A percentile compares a stretch with the other conserved stretches of the same genome.
phyloP scores from a whole-genome alignment of 2,888 invertebrate species.

The Pollenia labialis region DNA sequence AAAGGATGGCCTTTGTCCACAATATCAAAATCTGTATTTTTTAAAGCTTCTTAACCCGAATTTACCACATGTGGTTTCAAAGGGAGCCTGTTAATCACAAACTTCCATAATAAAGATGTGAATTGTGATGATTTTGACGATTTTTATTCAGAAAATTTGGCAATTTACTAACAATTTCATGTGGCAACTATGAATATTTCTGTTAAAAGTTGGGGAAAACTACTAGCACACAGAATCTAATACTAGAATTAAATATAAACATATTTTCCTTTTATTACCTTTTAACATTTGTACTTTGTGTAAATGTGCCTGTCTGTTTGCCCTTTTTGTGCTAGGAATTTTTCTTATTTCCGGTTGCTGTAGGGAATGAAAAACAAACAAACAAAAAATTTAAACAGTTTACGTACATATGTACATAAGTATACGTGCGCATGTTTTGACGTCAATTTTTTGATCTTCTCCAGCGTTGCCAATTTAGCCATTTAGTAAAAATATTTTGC shows the following conservation, averaged over 20 bases:
- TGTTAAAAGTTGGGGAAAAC: conserved; percentile 9
- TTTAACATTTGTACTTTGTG: conserved; percentile 17
- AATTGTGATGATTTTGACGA: no score
- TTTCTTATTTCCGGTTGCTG: conserved; percentile 69
- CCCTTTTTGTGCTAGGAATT: conserved; percentile 56
- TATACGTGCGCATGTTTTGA: background rate
- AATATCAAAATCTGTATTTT: no score
- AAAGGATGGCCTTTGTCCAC: no score
- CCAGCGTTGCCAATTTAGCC: no score
- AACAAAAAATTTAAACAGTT: conserved; percentile 2
- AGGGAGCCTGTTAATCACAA: no score
- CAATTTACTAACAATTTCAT: no score
- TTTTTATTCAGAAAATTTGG: no score
- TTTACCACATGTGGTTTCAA: no score
- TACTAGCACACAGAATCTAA: background rate
- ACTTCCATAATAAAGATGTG: no score
- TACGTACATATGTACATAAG: background rate
- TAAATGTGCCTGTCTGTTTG: conserved; percentile 1
- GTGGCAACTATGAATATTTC: background rate
- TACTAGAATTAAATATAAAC: conserved; percentile 7
- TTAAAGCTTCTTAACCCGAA: no score
- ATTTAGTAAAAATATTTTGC: no score
- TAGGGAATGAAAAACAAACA: background rate
- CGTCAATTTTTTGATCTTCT: no score
- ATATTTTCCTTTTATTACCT: conserved; percentile 56